These are phyloP conservation scores for Nesospiza acunhae DNA, from an alignment of 2,113 vertebrate species.

Conservation along the genomic window DNA sequence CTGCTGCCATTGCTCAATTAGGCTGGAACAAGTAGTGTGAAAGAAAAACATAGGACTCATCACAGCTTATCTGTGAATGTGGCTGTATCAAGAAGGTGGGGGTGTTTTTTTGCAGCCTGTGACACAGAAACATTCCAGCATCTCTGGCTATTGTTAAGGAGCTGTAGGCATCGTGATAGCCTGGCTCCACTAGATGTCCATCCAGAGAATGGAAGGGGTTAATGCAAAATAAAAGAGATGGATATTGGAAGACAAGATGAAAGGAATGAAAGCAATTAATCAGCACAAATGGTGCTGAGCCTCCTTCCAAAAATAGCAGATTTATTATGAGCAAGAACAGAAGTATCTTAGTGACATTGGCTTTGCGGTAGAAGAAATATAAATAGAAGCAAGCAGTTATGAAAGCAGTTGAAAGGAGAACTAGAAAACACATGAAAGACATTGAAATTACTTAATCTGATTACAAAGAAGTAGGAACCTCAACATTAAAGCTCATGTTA, in stretches of 20 bases:
- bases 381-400: constrained; percentile 55
- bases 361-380: constrained; percentile 15
- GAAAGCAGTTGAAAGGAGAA: constrained; percentile 37
- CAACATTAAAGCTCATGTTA: constrained; percentile 31
- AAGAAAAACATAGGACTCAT: neutral
- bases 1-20: constrained; percentile 27
- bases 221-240: neutral
- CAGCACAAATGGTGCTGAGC: neutral
- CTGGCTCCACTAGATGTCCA: neutral
- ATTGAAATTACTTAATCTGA: constrained; percentile 29
- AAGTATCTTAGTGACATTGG: constrained; percentile 22
- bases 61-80: constrained; percentile 1
- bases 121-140: neutral
- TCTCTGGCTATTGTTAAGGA: neutral
- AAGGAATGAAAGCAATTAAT: constrained; percentile 33
- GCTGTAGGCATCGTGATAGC: accelerated
- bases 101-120: neutral
- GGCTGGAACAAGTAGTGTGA: neutral
- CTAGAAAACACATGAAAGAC: constrained; percentile 50
- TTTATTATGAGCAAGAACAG: neutral
- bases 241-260: neutral
- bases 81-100: neutral
- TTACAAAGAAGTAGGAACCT: constrained; percentile 26
- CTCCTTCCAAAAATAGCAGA: constrained; percentile 25
- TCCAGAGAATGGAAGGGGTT: neutral